Evolutionary conservation across 2,113 vertebrate genomes (phyloP).

Genomic region (Mus pahari): DNA sequence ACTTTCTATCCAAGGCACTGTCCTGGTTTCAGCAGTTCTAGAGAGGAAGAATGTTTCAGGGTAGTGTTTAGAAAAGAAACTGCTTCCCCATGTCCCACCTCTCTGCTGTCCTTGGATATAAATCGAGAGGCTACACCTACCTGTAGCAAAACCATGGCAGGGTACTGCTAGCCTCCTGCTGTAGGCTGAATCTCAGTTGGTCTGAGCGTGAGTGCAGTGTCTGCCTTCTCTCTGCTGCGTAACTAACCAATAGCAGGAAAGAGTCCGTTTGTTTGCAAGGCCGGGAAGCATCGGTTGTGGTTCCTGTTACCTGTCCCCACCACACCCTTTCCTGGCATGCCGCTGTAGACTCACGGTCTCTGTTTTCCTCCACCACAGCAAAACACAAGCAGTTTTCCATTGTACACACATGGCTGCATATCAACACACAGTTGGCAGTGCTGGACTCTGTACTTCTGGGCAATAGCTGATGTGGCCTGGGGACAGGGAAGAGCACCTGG

Average conservation of each 20-base stretch:
- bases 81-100: neutral
- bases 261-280: neutral
- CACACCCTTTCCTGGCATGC: neutral
- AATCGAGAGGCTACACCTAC: neutral
- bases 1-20: conserved; percentile 14
- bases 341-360: neutral
- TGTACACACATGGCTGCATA: neutral
- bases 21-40: conserved; percentile 12
- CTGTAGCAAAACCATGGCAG: neutral
- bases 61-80: neutral
- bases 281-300: neutral
- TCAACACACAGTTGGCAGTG: neutral
- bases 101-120: neutral
- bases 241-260: neutral
- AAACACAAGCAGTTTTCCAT: neutral
- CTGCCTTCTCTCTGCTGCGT: neutral
- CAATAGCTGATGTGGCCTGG: neutral
- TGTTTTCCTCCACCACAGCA: conserved; percentile 32
- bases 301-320: neutral
- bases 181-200: neutral
- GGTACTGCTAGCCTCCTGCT: neutral
- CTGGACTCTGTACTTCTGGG: neutral
- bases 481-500: neutral
- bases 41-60: conserved; percentile 29
- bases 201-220: neutral